A percentile compares a stretch with the other conserved stretches of the same genome.
phyloP scores from a whole-genome alignment of 2,797 vertebrate genomes.

The Bovichtus diacanthus region DNA sequence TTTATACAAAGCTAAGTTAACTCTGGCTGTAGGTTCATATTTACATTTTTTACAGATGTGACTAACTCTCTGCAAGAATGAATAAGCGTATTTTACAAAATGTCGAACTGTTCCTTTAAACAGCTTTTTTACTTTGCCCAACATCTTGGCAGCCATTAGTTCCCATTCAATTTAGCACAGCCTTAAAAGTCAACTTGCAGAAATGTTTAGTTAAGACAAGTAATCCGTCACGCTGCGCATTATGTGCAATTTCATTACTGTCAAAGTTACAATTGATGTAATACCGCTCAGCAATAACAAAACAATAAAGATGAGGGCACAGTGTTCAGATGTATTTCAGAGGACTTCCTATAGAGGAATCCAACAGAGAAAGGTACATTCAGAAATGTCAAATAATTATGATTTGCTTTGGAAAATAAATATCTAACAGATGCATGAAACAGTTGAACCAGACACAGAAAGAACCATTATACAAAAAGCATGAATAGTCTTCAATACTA shows the following conservation, averaged over 20 bases:
- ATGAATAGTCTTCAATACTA: too few species aligned
- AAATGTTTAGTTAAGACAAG: not conserved
- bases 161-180: not conserved
- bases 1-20: conserved; percentile 10
- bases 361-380: not conserved
- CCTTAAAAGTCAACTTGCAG: not conserved
- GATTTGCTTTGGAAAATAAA: not conserved
- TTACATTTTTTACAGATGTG: too few species aligned
- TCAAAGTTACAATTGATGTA: not conserved
- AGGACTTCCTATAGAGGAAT: not conserved
- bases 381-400: not conserved
- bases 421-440: too few species aligned
- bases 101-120: not conserved
- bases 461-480: too few species aligned
- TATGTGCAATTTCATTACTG: not conserved
- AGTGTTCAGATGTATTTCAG: not conserved
- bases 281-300: not conserved
- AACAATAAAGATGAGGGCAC: not conserved
- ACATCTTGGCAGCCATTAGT: not conserved
- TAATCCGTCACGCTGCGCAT: not conserved
- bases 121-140: not conserved
- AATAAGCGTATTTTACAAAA: not conserved
- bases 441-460: too few species aligned
- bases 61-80: not conserved
- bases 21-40: not conserved